phyloP scores from a whole-genome alignment of 1,140 invertebrate genomes.

The Dendrolimus kikuchii region DNA sequence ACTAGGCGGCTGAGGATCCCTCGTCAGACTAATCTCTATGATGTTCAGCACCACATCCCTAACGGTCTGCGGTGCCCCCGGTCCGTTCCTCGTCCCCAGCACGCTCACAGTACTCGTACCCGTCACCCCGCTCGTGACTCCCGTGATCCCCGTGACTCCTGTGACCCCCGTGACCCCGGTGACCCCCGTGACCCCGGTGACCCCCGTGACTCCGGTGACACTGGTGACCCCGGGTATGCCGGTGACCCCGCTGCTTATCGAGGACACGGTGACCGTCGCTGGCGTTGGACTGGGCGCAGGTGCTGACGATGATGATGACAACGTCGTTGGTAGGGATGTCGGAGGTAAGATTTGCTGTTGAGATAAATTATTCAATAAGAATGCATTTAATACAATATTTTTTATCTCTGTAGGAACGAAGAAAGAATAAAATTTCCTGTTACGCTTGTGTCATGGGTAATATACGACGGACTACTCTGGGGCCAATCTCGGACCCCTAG shows the following conservation, averaged over 20 bases:
- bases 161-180: constrained; percentile 29
- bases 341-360: constrained; percentile 18
- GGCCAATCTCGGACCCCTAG: too few relatives aligned
- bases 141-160: constrained; percentile 7
- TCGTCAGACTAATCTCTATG: constrained; percentile 82
- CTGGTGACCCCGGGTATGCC: constrained; percentile 4
- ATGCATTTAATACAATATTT: background rate
- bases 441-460: too few relatives aligned
- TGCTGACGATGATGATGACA: constrained; percentile 7
- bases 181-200: constrained; percentile 8
- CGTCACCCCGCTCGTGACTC: constrained; percentile 25
- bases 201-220: constrained; percentile 10
- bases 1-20: constrained; percentile 68
- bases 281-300: constrained; percentile 8
- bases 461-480: too few relatives aligned
- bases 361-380: background rate
- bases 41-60: constrained; percentile 83
- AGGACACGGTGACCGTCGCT: constrained; percentile 10
- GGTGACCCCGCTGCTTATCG: constrained; percentile 6
- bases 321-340: constrained; percentile 12
- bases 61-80: constrained; percentile 75
- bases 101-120: constrained; percentile 21
- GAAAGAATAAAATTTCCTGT: too few relatives aligned
- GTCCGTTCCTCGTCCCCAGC: constrained; percentile 37
- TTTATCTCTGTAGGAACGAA: background rate